These are phyloP conservation scores for Capreolus pygargus DNA, from an alignment of 2,113 vertebrate genomes.

Conservation along the genomic window DNA sequence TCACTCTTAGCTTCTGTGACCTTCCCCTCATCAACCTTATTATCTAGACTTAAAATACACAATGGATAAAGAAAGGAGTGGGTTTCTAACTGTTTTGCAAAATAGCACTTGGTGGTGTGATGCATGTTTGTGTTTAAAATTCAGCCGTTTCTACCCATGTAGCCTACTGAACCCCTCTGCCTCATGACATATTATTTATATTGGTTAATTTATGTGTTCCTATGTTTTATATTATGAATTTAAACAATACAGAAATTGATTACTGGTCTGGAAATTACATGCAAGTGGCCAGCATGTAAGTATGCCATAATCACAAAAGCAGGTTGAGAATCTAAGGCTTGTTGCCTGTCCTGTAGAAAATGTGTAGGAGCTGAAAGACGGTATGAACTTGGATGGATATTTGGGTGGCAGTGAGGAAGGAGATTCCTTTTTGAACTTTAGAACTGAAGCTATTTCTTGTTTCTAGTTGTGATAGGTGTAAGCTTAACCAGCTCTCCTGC, in stretches of 20 bases:
- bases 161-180: not conserved
- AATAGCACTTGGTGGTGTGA: not conserved
- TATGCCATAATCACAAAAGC: not conserved
- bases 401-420: not conserved
- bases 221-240: not conserved
- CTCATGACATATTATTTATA: not conserved
- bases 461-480: not conserved
- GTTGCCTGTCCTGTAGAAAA: not conserved
- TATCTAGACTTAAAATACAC: not conserved
- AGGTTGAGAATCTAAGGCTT: not conserved
- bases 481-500: not conserved
- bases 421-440: not conserved
- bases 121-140: not conserved
- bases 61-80: not conserved
- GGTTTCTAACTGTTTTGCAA: not conserved
- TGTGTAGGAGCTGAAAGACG: not conserved
- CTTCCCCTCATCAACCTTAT: not conserved
- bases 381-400: not conserved
- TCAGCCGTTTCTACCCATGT: not conserved
- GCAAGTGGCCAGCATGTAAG: not conserved
- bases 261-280: not conserved
- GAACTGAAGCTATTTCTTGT: not conserved
- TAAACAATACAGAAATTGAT: not conserved
- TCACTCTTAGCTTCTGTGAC: not conserved
- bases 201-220: not conserved